Evolutionary conservation across 2,888 invertebrate genomes (phyloP).

Genomic region (Tetanocera ferruginea): DNA sequence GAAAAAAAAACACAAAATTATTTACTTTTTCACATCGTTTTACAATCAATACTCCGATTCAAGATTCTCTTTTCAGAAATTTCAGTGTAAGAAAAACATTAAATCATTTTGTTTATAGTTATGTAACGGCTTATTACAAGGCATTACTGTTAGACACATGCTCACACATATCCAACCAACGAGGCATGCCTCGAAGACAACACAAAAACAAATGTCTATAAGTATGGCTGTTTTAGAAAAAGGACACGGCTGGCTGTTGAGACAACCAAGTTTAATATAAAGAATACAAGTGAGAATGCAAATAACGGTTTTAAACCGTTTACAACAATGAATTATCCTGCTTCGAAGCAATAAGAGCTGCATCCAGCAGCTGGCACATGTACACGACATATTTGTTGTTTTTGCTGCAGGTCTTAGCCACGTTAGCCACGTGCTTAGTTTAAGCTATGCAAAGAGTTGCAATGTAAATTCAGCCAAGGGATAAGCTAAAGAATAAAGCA

Average conservation of each 20-base stretch:
- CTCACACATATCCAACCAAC: background rate
- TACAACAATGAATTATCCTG: slow-evolving; percentile 5
- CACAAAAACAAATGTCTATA: background rate
- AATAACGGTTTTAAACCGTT: slow-evolving; percentile 14
- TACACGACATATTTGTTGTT: background rate
- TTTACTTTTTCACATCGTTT: too few relatives aligned
- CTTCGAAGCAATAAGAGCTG: background rate
- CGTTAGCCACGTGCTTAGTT: too few relatives aligned
- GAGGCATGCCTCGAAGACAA: background rate
- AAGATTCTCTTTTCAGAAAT: too few relatives aligned
- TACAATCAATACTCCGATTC: background rate
- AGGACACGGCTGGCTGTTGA: background rate
- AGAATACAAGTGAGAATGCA: background rate
- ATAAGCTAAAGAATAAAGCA: too few relatives aligned
- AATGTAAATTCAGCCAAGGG: too few relatives aligned
- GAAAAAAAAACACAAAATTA: too few relatives aligned
- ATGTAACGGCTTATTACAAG: background rate
- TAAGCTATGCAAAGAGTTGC: too few relatives aligned
- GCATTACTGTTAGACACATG: background rate
- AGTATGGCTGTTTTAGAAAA: background rate
- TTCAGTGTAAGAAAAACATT: background rate
- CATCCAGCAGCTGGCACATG: background rate
- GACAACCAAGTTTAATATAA: background rate
- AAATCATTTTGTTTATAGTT: background rate
- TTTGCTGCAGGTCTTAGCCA: background rate